Evolutionary conservation across 2,797 vertebrate genomes (phyloP), one percentile per base, ranked within the genome.

Genomic region (Coreius guichenoti): DNA sequence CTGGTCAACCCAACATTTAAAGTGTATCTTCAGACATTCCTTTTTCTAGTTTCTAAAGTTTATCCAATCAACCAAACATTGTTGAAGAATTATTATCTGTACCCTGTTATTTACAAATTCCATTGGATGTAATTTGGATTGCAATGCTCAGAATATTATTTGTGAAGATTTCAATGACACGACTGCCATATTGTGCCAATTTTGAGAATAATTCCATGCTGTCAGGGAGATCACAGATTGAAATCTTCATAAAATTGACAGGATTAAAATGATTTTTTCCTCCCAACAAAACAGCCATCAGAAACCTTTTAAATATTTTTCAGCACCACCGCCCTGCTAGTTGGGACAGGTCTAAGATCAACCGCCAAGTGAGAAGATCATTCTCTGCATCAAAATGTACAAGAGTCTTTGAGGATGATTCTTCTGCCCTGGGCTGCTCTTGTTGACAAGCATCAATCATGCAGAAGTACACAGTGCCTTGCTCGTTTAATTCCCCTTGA

Each of bases 361-460:
- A 8, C 8, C 54, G 9, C 33, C 67, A 51, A 72, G 61, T 82
- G 72, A 67, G 56, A 82, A 47, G 33, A 81, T 63, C 47, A 19
- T 33, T 79, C 33, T 77, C 80, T 65, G 36, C 58, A 45, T 85
- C 63, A 86, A 75, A 88, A 49, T 68, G 54, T 73, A 80, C 31
- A 51, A 83, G 63, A 85, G 76, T 56, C 21, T 84, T 83, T 83
- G 47, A 54, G 43, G 63, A 23, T 81, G 65, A 83, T 70, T 65
- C 43, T 51, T 79, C 39, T 63, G 63, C 68, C 61, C 65, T 77
- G 29, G 73, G 67, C 75, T 67, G 54, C 76, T 81, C 80, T 83
- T 89, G 65, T 78, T 84, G 87, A 87, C 76, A 88, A 87, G 58
- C 56, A 85, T 87, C 86, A 83, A 86, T 90, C 87, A 89, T 84